Evolutionary conservation across 2,797 vertebrate genomes (phyloP).

Genomic region (Phoebastria nigripes): DNA sequence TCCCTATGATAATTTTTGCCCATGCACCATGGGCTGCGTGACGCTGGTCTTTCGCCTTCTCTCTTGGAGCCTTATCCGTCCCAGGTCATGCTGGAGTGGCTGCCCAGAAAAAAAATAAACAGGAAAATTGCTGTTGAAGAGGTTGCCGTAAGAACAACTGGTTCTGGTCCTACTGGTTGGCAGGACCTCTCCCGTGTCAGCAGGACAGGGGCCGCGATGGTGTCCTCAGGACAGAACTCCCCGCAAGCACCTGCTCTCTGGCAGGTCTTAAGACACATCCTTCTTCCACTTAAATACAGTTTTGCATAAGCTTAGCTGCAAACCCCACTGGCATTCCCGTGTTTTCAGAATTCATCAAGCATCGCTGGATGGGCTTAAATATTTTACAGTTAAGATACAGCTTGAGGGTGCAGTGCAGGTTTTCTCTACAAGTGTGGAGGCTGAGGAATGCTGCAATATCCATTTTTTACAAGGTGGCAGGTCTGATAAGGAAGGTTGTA

Average conservation of each 20-base stretch:
- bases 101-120: neutral
- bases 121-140: accelerated
- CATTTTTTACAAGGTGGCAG: neutral
- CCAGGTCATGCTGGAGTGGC: neutral
- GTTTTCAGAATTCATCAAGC: neutral
- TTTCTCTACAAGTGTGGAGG: neutral
- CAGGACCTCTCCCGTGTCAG: accelerated
- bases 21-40: accelerated
- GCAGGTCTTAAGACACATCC: neutral
- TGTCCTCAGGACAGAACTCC: neutral
- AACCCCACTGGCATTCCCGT: accelerated
- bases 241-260: neutral
- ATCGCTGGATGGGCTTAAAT: neutral
- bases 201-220: accelerated
- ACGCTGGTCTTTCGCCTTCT: neutral
- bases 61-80: neutral
- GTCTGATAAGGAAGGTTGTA: neutral
- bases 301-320: neutral
- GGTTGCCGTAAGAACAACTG: accelerated
- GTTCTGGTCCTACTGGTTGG: neutral
- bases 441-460: neutral
- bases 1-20: accelerated
- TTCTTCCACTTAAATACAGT: accelerated
- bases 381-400: neutral
- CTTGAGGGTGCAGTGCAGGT: neutral